Percentiles rank a stretch among this genome's conserved stretches.
Conservation (phyloP, 2,888 invertebrate species). For the Acrocyrtus sp. region DNA sequence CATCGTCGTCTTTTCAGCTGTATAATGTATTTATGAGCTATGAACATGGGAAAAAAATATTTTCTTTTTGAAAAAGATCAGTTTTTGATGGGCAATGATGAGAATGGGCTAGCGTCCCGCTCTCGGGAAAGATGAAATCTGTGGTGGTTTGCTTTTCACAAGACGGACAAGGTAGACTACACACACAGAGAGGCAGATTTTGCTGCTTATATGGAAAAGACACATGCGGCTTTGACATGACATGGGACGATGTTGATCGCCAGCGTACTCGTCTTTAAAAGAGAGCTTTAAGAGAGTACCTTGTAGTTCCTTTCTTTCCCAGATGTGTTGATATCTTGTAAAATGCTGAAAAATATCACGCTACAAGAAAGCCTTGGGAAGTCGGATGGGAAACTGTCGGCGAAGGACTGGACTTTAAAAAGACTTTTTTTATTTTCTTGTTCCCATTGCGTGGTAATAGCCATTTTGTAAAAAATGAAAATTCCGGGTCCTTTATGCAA, state of each 20-base stretch:
- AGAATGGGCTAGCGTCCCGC: neutral
- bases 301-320: conserved; percentile 46
- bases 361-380: conserved; percentile 43
- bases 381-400: conserved; percentile 22
- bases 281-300: too few relatives aligned
- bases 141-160: too few relatives aligned
- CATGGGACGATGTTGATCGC: conserved; percentile 44
- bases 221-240: conserved; percentile 40
- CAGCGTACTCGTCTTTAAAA: too few relatives aligned
- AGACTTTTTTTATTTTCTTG: too few relatives aligned
- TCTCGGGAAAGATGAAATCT: too few relatives aligned
- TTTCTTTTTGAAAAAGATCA: too few relatives aligned
- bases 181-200: conserved; percentile 24
- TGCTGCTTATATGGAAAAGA: too few relatives aligned
- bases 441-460: too few relatives aligned
- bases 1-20: conserved; percentile 18
- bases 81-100: too few relatives aligned
- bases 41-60: conserved; percentile 25
- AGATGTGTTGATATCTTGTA: conserved; percentile 48
- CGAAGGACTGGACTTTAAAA: conserved; percentile 34
- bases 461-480: too few relatives aligned
- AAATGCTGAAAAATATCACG: conserved; percentile 43
- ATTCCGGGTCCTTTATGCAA: conserved; percentile 29
- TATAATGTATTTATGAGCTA: too few relatives aligned
- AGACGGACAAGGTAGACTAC: conserved; percentile 1